Evolutionary conservation across 2,797 vertebrate genomes (phyloP), one percentile per base, ranked within the genome.

Genomic region (Darevskia mixta): DNA sequence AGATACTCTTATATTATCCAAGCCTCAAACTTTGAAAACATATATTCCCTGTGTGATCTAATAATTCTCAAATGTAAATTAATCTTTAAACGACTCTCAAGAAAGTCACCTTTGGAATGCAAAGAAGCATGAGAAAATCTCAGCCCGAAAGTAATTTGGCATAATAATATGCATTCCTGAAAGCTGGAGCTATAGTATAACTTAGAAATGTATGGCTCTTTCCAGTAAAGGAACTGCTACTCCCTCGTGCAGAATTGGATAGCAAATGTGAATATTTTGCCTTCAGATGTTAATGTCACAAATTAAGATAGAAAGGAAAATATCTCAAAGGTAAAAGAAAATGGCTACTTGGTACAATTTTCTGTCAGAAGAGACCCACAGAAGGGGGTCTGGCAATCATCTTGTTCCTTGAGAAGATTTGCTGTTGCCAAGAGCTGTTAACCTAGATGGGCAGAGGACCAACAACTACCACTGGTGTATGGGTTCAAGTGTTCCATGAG

Each of bases 71-170:
- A 64, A 85, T 81, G 87, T 89, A 89, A 89, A 80, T 85, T 76
- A 89, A 89, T 89, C 83, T 89, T 81, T 76, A 89, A 80, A 81
- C 61, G 73, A 81, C 78, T 85, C 88, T 81, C 83, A 55, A 38
- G 43, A 81, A 89, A 89, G 71, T 89, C 83, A 89, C 78, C 78
- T 85, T 85, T 85, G 71, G 88, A 85, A 89, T 85, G 58, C 69
- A 75, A 89, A 89, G 79, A 85, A 66, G 78, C 87, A 89, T 89
- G 83, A 89, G 78, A 89, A 89, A 89, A 75, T 80, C 32, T 67
- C 71, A 81, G 78, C 38, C 45, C 58, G 5, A 80, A 81, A 85
- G 79, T 38, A 83, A 81, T 89, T 89, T 80, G 82, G 67, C 82
- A 75, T 78, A 81, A 89, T 81, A 85, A 85, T 81, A 66, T 85